Conservation (phyloP, 2,888 invertebrate genomes). For the Cistogaster globosa region DNA sequence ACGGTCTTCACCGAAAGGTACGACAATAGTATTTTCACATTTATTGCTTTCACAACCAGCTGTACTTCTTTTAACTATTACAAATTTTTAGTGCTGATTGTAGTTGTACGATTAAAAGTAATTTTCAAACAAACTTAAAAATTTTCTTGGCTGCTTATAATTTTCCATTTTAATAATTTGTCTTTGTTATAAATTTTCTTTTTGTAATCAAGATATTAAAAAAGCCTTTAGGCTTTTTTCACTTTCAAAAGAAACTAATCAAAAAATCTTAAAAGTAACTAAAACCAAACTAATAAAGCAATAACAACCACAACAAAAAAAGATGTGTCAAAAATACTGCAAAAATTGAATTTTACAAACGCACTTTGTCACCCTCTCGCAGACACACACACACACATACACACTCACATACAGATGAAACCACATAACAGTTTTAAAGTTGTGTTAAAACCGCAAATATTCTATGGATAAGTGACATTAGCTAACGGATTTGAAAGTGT, state of each 20-base stretch:
- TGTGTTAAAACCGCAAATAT: slow-evolving; percentile 58
- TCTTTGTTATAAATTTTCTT: not conserved
- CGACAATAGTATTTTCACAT: too few relatives aligned
- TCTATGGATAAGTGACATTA: slow-evolving; percentile 44
- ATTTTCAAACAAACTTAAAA: too few relatives aligned
- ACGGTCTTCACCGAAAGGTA: too few relatives aligned
- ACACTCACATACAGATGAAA: not conserved
- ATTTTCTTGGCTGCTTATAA: too few relatives aligned
- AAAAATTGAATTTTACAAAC: slow-evolving; percentile 55
- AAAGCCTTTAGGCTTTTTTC: slow-evolving; percentile 16
- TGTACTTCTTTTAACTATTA: too few relatives aligned
- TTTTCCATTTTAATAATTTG: not conserved
- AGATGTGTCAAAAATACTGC: not conserved
- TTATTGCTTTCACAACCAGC: too few relatives aligned
- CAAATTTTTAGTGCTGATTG: too few relatives aligned
- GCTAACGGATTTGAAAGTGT: slow-evolving; percentile 32
- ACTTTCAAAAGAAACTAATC: slow-evolving; percentile 56
- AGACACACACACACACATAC: not conserved
- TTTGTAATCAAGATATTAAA: not conserved
- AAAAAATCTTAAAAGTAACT: slow-evolving; percentile 54
- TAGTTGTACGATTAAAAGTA: too few relatives aligned
- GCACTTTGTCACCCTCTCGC: not conserved
- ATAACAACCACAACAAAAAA: too few relatives aligned
- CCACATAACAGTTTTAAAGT: slow-evolving; percentile 27
- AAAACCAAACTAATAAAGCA: not conserved